Evolutionary conservation across 2,797 vertebrate genomes (phyloP).

Genomic region (Mycteria americana): DNA sequence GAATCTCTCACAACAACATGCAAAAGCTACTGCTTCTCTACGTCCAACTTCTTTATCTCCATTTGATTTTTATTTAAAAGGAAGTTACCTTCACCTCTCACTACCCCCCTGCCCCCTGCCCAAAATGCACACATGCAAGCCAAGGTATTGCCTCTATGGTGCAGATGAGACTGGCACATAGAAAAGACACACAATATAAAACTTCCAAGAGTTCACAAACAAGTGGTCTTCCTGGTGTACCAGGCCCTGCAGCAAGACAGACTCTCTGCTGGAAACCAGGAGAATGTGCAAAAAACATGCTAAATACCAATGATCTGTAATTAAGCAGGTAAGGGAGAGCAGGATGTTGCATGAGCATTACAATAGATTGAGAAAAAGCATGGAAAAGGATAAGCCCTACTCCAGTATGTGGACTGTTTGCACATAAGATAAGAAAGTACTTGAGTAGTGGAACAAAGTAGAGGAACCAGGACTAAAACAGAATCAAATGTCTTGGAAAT

Average conservation of each 20-base stretch:
- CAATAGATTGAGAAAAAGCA: not conserved
- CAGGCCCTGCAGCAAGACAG: not conserved
- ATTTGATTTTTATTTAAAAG: not conserved
- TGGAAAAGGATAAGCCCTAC: not conserved
- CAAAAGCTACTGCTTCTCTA: not conserved
- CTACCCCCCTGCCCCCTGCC: not conserved
- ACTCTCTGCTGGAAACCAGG: not conserved
- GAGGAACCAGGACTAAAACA: not conserved
- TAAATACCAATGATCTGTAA: not conserved
- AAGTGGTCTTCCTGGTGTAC: not conserved
- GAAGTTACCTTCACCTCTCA: not conserved
- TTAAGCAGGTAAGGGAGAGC: not conserved
- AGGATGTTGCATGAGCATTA: not conserved
- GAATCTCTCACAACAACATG: not conserved
- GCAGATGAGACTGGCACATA: not conserved
- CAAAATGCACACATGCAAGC: fast-evolving
- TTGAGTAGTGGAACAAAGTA: not conserved
- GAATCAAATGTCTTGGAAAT: not conserved
- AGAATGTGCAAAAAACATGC: not conserved
- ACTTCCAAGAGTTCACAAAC: not conserved
- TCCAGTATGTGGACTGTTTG: not conserved
- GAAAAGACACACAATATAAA: not conserved
- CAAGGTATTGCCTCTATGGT: not conserved
- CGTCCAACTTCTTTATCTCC: not conserved
- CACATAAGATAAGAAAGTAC: not conserved